Evolutionary conservation across 2,888 invertebrate genomes (phyloP).

Genomic region (Nipponacmea schrenckii): DNA sequence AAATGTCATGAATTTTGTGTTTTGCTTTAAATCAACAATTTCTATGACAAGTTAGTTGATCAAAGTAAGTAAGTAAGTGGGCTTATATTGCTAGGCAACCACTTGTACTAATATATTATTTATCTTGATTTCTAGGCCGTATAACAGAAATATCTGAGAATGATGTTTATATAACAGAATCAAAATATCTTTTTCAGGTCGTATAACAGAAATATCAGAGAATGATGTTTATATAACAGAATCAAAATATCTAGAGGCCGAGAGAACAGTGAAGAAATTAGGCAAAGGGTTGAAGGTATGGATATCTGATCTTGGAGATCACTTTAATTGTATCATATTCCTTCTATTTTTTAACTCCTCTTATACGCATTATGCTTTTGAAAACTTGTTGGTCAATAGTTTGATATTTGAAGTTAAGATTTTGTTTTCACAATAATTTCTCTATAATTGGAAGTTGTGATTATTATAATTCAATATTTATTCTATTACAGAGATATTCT

Average conservation of each 20-base stretch:
- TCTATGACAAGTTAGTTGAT: too few relatives aligned
- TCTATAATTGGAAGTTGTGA: too few relatives aligned
- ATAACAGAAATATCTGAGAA: slow-evolving; percentile 92
- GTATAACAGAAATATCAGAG: slow-evolving; percentile 93
- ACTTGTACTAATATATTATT: too few relatives aligned
- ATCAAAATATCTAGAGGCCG: slow-evolving; percentile 89
- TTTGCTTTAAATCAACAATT: too few relatives aligned
- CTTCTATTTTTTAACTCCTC: background rate
- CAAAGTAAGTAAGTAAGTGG: too few relatives aligned
- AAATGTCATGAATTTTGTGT: too few relatives aligned
- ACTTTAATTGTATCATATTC: too few relatives aligned
- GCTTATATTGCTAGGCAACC: too few relatives aligned
- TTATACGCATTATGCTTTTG: background rate
- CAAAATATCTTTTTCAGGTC: slow-evolving; percentile 84
- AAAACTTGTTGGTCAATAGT: too few relatives aligned
- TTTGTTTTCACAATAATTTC: too few relatives aligned
- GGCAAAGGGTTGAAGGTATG: slow-evolving; percentile 60
- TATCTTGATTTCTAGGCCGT: slow-evolving; percentile 74
- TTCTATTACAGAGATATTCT: slow-evolving; percentile 75
- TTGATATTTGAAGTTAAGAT: too few relatives aligned
- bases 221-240: slow-evolving; percentile 93
- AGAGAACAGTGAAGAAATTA: slow-evolving; percentile 68
- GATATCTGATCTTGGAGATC: too few relatives aligned
- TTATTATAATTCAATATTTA: slow-evolving; percentile 9
- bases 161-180: slow-evolving; percentile 93